Base-by-base conservation (phyloP, 2,113 vertebrate genomes). In the Saimiri boliviensis region DNA sequence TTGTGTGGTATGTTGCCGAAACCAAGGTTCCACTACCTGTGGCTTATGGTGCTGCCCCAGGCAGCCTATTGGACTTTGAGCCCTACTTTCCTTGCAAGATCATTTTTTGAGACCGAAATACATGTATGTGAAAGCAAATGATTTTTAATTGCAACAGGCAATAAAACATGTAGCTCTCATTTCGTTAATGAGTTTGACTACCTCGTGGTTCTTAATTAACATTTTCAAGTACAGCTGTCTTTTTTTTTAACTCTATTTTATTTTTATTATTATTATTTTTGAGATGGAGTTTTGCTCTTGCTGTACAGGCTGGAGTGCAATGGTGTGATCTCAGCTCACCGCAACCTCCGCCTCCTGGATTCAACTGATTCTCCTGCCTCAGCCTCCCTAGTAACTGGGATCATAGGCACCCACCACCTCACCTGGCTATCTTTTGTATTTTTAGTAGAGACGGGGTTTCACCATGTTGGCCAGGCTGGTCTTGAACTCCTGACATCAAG, bases 121-220 rank as follows among this genome's bases (percentile, higher is more conserved):
- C 79, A 47, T n/a, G 8, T 16, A 56, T 47, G 16, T 37, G 40
- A 86, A 87, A 74, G 10, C 6, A 76, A n/a, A 25, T 87, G 70
- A 20, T 30, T 73, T 87, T 79, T 81, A 58, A 20, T 73, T 85
- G 37, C 49, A 52, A 86, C 91, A 12, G 40, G 2, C 52, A 35
- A 49, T 58, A 93, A 92, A 93, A 54, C 42, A 80, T 6, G 49
- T 68, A 83, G 45, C 14, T 70, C 16, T 80, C 47, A 20, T 37
- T 93, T 84, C 70, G 25, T 91, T 83, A 63, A 58, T 79, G 95
- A 35, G 71, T 66, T 70, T 77, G 35, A 81, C 80, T 58, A 82
- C 30, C 52, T 76, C 45, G 13, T 37, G 32, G 12, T 54, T 87
- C 35, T 30, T 68, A 91, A 86, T 30, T 68, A 91, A 86, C 16